Conservation (phyloP, 2,113 vertebrate species). For the Oreochromis tanganicae region DNA sequence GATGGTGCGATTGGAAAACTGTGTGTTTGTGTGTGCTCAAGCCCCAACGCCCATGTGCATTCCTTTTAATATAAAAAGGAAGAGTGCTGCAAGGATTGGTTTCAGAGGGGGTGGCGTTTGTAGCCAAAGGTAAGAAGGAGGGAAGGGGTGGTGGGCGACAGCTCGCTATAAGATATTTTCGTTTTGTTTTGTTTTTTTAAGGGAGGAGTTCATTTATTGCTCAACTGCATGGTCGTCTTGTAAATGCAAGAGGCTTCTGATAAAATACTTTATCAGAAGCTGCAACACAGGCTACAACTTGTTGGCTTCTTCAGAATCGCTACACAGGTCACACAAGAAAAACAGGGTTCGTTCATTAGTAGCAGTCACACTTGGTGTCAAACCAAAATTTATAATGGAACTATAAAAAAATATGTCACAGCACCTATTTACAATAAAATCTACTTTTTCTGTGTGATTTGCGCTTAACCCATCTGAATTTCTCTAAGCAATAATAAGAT, state of each 20-base stretch:
- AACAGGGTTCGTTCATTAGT: too few species aligned
- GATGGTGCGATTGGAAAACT: slow-evolving; percentile 25
- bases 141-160: neutral
- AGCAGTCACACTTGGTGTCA: neutral
- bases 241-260: neutral
- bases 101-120: slow-evolving; percentile 26
- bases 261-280: neutral
- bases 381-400: neutral
- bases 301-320: neutral
- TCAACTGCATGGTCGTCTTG: neutral
- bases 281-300: neutral
- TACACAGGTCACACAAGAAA: neutral
- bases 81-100: slow-evolving; percentile 38
- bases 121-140: neutral
- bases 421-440: neutral
- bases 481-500: neutral
- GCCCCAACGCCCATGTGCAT: neutral
- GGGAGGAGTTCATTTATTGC: neutral
- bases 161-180: neutral
- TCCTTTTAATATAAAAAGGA: slow-evolving; percentile 18
- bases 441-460: neutral
- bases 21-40: neutral
- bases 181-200: fast-evolving
- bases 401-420: neutral
- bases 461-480: neutral